phyloP scores from a whole-genome alignment of 2,113 vertebrate species.

The Campylomormyrus tamandua region DNA sequence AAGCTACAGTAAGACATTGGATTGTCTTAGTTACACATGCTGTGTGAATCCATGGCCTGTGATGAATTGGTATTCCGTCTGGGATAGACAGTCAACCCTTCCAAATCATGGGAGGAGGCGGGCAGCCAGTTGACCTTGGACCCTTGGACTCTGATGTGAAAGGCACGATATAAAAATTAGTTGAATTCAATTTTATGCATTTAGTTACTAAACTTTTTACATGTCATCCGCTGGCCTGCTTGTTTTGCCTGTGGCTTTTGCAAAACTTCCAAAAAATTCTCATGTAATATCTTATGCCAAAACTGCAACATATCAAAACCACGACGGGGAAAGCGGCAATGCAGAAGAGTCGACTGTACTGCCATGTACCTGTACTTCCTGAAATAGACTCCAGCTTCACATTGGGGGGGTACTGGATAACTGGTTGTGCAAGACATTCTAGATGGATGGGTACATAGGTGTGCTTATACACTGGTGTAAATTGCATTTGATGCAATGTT shows the following conservation, averaged over 20 bases:
- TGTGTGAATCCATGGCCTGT: not conserved
- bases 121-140: too few species aligned
- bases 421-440: not conserved
- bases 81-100: not conserved
- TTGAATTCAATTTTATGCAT: not conserved
- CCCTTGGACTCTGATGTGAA: too few species aligned
- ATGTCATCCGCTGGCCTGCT: too few species aligned
- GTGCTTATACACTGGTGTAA: not conserved
- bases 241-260: too few species aligned
- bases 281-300: too few species aligned
- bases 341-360: not conserved
- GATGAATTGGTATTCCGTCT: not conserved
- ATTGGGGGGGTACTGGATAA: not conserved
- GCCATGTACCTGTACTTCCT: not conserved
- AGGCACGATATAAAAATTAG: too few species aligned
- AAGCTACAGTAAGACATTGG: too few species aligned
- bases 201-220: not conserved
- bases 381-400: not conserved
- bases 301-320: too few species aligned
- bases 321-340: too few species aligned
- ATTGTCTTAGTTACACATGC: not conserved
- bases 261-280: too few species aligned
- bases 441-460: not conserved
- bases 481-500: not conserved
- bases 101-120: not conserved